Conservation (phyloP, 2,888 invertebrate genomes). For the Hypercompe scribonia region DNA sequence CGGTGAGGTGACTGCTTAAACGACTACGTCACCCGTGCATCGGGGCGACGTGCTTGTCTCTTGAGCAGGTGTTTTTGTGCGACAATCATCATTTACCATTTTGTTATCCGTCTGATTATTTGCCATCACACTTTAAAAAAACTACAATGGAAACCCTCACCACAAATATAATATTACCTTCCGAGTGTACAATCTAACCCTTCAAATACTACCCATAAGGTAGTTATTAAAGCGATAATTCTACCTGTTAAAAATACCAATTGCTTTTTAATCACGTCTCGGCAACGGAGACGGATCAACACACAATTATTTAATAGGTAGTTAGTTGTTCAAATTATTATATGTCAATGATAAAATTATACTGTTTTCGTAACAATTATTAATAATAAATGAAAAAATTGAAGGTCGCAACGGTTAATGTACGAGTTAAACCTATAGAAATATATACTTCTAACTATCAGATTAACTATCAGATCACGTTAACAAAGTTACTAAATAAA, state of each 20-base stretch:
- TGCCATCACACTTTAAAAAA: not conserved
- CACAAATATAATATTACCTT: constrained; percentile 4
- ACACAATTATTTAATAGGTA: constrained; percentile 12
- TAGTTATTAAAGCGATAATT: constrained; percentile 18
- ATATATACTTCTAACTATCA: no score
- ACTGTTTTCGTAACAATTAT: not conserved
- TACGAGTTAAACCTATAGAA: not conserved
- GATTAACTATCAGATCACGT: no score
- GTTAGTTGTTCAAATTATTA: constrained; percentile 13
- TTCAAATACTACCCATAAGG: constrained; percentile 8
- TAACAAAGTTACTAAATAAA: no score
- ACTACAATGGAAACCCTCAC: not conserved
- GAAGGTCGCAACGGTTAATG: not conserved
- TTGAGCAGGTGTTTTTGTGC: not conserved
- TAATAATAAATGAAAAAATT: not conserved
- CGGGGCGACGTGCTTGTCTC: no score
- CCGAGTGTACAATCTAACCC: constrained; percentile 1
- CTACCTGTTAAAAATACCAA: constrained; percentile 13
- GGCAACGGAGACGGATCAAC: constrained; percentile 8
- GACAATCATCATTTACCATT: not conserved
- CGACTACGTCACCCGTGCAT: no score
- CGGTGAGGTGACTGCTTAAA: no score
- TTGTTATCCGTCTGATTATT: not conserved
- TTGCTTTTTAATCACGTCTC: constrained; percentile 20
- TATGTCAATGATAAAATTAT: constrained; percentile 11